Evolutionary conservation across 2,113 vertebrate genomes (phyloP).

Genomic region (Anoplopoma fimbria): DNA sequence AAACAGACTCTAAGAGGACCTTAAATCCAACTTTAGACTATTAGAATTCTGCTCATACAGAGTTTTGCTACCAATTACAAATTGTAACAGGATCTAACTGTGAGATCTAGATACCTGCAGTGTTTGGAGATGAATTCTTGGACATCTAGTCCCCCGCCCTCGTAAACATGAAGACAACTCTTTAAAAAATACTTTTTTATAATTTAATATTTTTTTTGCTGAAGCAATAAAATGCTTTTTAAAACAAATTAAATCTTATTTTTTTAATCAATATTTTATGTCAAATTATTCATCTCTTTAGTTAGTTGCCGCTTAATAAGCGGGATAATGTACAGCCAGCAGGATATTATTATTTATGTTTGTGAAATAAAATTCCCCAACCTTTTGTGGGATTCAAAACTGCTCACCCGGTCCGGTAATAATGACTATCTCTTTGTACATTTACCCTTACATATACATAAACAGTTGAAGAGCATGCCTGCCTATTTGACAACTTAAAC

Average conservation of each 20-base stretch:
- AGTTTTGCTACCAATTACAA: no score
- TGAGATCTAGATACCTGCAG: background rate
- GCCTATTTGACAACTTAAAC: background rate
- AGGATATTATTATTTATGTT: no score
- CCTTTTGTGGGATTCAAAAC: no score
- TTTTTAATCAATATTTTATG: background rate
- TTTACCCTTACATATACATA: background rate
- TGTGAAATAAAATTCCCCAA: no score
- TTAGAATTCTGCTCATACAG: background rate
- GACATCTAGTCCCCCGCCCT: no score
- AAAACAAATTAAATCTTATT: background rate
- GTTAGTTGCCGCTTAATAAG: background rate
- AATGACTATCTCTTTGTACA: background rate
- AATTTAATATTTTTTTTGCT: background rate
- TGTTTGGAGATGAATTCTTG: background rate
- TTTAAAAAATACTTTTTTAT: no score
- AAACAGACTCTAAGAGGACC: no score
- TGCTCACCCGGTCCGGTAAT: no score
- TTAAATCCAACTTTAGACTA: background rate
- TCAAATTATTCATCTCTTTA: background rate
- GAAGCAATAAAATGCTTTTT: background rate
- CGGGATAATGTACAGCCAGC: no score
- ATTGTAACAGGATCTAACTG: no score
- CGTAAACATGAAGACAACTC: no score
- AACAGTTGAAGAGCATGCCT: background rate